Conservation (phyloP, 1,140 invertebrate species). For the Phenacoccus solenopsis region DNA sequence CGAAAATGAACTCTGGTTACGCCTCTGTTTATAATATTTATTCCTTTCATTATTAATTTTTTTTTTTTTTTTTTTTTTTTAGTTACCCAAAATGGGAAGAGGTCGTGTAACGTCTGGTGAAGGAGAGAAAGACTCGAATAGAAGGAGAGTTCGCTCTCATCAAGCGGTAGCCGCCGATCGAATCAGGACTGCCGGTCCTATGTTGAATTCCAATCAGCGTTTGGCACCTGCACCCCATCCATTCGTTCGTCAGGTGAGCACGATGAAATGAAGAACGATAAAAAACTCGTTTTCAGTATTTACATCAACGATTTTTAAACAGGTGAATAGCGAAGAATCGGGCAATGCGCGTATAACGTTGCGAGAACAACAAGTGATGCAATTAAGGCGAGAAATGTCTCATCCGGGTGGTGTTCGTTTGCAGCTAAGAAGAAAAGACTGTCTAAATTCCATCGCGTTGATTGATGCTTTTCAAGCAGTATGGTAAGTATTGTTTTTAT, state of each 20-base stretch:
- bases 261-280: background rate
- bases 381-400: slow-evolving; percentile 56
- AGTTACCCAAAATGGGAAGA: background rate
- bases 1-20: no score
- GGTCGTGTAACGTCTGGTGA: background rate
- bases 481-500: slow-evolving; percentile 41
- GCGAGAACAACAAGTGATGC: slow-evolving; percentile 59
- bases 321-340: slow-evolving; percentile 22
- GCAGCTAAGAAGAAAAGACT: slow-evolving; percentile 53
- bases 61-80: background rate
- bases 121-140: slow-evolving; percentile 13
- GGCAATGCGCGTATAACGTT: slow-evolving; percentile 39
- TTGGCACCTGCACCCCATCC: slow-evolving; percentile 2
- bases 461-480: slow-evolving; percentile 58
- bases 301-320: no score
- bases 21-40: no score
- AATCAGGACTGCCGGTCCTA: slow-evolving; percentile 6
- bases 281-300: background rate
- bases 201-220: background rate
- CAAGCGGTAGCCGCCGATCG: slow-evolving; percentile 13
- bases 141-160: background rate
- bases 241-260: background rate
- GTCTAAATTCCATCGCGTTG: slow-evolving; percentile 57
- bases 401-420: slow-evolving; percentile 57
- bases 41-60: no score